phyloP scores from a whole-genome alignment of 1,140 invertebrate genomes.

The Stegodyphus mimosarum region DNA sequence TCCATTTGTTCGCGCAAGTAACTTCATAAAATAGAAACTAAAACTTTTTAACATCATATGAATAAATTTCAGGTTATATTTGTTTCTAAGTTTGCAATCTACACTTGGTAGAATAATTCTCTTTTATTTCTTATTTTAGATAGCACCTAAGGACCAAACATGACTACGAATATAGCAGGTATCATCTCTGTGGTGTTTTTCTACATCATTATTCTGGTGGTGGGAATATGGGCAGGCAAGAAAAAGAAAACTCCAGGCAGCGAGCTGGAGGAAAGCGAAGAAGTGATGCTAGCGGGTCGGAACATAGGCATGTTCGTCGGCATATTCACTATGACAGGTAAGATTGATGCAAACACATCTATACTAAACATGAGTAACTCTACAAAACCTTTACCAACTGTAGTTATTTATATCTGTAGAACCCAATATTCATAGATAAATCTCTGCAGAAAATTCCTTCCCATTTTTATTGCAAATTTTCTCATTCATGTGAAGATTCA shows the following conservation, averaged over 20 bases:
- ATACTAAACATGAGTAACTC: no score
- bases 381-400: no score
- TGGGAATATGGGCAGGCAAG: conserved; percentile 94
- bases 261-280: conserved; percentile 77
- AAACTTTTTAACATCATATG: no score
- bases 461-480: no score
- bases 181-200: conserved; percentile 93
- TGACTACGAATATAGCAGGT: conserved; percentile 84
- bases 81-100: no score
- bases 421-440: no score
- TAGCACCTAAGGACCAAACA: conserved; percentile 44
- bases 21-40: no score
- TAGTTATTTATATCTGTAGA: no score
- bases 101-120: neutral
- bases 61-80: no score
- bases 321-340: conserved; percentile 98
- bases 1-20: no score
- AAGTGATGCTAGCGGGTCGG: conserved; percentile 95
- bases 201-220: conserved; percentile 89
- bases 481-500: no score
- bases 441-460: no score
- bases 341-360: conserved; percentile 60
- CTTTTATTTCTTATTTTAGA: neutral
- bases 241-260: conserved; percentile 85
- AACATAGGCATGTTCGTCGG: conserved; percentile 96